Evolutionary conservation across 2,888 invertebrate species (phyloP).

Genomic region (Bhutanitis thaidina): DNA sequence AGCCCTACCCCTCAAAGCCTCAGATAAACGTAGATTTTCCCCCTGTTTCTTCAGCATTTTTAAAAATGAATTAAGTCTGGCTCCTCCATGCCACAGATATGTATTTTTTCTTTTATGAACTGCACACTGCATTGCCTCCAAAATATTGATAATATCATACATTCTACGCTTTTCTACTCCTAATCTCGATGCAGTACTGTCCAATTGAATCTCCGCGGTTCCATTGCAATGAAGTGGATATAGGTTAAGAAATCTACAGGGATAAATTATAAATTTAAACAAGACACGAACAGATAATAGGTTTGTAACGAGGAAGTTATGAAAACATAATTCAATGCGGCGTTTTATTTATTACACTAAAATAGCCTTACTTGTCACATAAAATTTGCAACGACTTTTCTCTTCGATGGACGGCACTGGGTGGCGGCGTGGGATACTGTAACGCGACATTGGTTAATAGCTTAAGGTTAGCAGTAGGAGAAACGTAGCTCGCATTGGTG

Average conservation of each 20-base stretch:
- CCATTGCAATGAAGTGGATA: slow-evolving; percentile 75
- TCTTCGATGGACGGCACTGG: slow-evolving; percentile 74
- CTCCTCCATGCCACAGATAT: slow-evolving; percentile 85
- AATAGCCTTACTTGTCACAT: slow-evolving; percentile 75
- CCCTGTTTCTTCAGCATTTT: slow-evolving; percentile 81
- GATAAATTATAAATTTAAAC: background rate
- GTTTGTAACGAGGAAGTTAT: too few relatives aligned
- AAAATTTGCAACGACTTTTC: slow-evolving; percentile 81
- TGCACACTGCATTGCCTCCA: slow-evolving; percentile 86
- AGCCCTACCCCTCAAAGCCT: slow-evolving; percentile 71
- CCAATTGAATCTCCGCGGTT: slow-evolving; percentile 80
- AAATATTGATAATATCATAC: slow-evolving; percentile 87
- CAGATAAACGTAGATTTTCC: slow-evolving; percentile 71
- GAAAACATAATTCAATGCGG: too few relatives aligned
- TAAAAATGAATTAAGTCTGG: slow-evolving; percentile 79
- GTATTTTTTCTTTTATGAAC: slow-evolving; percentile 83
- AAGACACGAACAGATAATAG: too few relatives aligned
- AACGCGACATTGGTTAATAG: slow-evolving; percentile 82
- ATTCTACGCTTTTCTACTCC: slow-evolving; percentile 84
- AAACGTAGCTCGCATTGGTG: slow-evolving; percentile 78
- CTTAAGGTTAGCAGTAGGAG: slow-evolving; percentile 84
- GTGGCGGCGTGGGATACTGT: slow-evolving; percentile 74
- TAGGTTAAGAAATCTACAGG: slow-evolving; percentile 75
- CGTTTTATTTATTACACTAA: background rate
- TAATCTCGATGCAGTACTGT: slow-evolving; percentile 81